phyloP scores from a whole-genome alignment of 2,797 vertebrate species.

The Sciurus carolinensis region DNA sequence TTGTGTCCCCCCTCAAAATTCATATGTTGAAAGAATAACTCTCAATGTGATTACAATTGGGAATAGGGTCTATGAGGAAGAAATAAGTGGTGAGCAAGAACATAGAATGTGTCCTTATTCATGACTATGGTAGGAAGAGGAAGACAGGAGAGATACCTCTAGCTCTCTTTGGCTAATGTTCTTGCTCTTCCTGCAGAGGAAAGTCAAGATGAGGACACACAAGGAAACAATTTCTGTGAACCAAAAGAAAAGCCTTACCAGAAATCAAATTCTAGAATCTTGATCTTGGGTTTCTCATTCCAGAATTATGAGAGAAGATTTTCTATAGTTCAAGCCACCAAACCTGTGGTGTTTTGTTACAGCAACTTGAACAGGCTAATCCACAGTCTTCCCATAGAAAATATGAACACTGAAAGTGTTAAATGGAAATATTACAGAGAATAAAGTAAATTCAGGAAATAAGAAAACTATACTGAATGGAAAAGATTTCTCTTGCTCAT shows the following conservation, averaged over 20 bases:
- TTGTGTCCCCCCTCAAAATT: accelerated
- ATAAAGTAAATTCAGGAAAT: not conserved
- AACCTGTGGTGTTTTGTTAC: not conserved
- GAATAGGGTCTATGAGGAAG: not conserved
- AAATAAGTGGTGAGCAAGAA: not conserved
- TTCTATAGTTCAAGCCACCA: not conserved
- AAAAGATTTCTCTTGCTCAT: not conserved
- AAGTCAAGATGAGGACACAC: not conserved
- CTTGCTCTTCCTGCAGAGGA: not conserved
- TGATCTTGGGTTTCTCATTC: not conserved
- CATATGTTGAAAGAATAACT: not conserved
- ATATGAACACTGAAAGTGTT: not conserved
- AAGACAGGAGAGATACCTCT: not conserved
- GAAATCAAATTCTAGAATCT: not conserved
- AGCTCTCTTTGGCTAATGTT: not conserved
- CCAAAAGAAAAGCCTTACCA: not conserved
- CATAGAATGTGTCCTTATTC: not conserved
- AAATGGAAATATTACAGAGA: not conserved
- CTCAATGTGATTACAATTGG: not conserved
- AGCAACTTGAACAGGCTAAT: not conserved
- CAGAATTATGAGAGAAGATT: not conserved
- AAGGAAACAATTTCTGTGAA: not conserved
- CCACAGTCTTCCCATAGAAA: not conserved
- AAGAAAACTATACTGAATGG: not conserved
- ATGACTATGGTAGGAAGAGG: not conserved